These are phyloP conservation scores for Pelagia noctiluca DNA, from an alignment of 30 jellyfish, hydroid and myxozoan genomes.

Conservation along the genomic window DNA sequence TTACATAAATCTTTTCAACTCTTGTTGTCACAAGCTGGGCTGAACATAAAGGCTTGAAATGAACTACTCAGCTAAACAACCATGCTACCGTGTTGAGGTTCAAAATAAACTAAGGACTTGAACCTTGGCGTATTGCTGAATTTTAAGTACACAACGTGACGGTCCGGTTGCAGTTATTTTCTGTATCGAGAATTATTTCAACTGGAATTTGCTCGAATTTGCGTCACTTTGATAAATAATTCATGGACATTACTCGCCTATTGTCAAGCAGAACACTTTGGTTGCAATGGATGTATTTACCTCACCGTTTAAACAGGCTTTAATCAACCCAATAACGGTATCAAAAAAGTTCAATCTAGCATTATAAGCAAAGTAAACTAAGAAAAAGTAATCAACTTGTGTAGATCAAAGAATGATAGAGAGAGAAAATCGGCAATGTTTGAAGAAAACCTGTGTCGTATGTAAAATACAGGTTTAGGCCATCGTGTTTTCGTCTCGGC, in stretches of 20 bases:
- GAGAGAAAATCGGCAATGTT: too few relatives aligned
- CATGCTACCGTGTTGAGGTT: not conserved
- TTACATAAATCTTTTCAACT: not conserved
- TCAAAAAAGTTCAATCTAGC: not conserved
- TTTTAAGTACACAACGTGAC: not conserved
- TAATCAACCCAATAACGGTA: not conserved
- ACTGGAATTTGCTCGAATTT: conserved; percentile 11
- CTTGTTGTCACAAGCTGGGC: not conserved
- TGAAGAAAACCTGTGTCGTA: too few relatives aligned
- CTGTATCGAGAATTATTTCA: not conserved
- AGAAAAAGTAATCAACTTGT: too few relatives aligned
- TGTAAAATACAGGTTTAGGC: too few relatives aligned
- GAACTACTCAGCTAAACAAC: not conserved
- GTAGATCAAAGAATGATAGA: too few relatives aligned
- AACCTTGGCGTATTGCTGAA: not conserved
- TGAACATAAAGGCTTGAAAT: not conserved
- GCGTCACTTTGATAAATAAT: not conserved
- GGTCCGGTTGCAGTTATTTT: not conserved
- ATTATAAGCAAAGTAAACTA: not conserved
- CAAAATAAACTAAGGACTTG: too few relatives aligned
- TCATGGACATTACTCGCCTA: not conserved
- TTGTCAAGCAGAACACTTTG: too few relatives aligned
- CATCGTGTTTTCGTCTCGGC: too few relatives aligned
- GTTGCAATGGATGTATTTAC: too few relatives aligned
- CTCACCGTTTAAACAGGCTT: not conserved